A percentile compares a stretch with the other conserved stretches of the same genome.
These are phyloP conservation scores for Mastomys coucha DNA, from an alignment of 2,113 vertebrate species.

Conservation along the genomic window DNA sequence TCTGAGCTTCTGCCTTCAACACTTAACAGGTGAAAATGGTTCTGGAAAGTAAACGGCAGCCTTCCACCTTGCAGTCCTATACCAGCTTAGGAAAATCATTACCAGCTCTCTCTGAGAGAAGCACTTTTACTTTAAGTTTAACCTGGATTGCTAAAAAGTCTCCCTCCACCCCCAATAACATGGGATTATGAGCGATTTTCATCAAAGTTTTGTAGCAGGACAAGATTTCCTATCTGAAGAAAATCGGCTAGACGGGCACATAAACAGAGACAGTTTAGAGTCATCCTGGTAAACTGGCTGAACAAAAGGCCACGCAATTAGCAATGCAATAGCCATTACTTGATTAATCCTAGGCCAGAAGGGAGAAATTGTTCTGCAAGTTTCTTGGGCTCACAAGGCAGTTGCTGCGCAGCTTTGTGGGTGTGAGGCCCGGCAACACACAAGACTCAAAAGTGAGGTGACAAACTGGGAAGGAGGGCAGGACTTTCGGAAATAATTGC, in stretches of 20 bases:
- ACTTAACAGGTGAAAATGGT: constrained; percentile 6
- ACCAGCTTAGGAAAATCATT: constrained; percentile 40
- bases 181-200: constrained; percentile 40
- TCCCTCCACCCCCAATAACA: constrained; percentile 58
- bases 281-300: constrained; percentile 37
- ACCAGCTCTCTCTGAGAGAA: not conserved
- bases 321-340: constrained; percentile 61
- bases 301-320: constrained; percentile 71
- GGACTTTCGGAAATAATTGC: constrained; percentile 78
- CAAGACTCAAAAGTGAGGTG: constrained; percentile 69
- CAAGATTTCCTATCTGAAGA: constrained; percentile 45
- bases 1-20: not conserved
- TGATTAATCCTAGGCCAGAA: constrained; percentile 35
- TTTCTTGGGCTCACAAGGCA: constrained; percentile 12
- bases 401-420: constrained; percentile 45
- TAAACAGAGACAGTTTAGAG: constrained; percentile 56
- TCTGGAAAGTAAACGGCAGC: constrained; percentile 48
- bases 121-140: not conserved
- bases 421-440: not conserved
- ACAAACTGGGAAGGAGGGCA: constrained; percentile 67
- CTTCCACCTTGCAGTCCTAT: constrained; percentile 30
- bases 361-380: not conserved
- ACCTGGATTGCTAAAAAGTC: constrained; percentile 66
- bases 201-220: not conserved
- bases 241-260: constrained; percentile 34